Evolutionary conservation across 2,113 vertebrate species (phyloP).

Genomic region (Stomatorhinus ivindoensis): DNA sequence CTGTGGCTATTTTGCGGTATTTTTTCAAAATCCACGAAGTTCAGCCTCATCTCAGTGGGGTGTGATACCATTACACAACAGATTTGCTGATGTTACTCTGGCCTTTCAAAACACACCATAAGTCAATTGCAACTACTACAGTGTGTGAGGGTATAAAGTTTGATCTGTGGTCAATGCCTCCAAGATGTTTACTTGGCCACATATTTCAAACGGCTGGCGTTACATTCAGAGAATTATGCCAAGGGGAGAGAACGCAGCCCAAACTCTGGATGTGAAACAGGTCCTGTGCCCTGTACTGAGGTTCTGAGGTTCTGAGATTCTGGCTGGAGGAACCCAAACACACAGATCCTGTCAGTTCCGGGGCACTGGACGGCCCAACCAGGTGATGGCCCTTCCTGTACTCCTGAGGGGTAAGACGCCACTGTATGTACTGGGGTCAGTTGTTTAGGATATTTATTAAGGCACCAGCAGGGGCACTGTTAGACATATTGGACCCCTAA

Average conservation of each 20-base stretch:
- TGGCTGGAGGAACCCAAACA: neutral
- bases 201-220: neutral
- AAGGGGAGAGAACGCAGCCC: neutral
- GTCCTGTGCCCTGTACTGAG: no score
- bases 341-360: neutral
- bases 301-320: no score
- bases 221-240: neutral
- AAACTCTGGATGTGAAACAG: neutral
- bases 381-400: neutral
- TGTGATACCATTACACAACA: no score
- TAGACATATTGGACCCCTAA: neutral
- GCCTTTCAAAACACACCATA: neutral
- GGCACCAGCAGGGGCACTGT: neutral
- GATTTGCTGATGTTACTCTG: neutral
- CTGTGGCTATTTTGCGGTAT: neutral
- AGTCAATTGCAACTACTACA: neutral
- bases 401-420: neutral
- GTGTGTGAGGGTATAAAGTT: neutral
- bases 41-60: neutral
- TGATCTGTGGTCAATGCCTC: neutral
- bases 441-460: neutral
- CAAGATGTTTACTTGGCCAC: neutral
- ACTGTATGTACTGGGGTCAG: neutral
- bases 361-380: neutral
- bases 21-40: neutral